These are phyloP conservation scores for Chloroceryle aenea DNA, from an alignment of 2,113 vertebrate genomes.

Conservation along the genomic window DNA sequence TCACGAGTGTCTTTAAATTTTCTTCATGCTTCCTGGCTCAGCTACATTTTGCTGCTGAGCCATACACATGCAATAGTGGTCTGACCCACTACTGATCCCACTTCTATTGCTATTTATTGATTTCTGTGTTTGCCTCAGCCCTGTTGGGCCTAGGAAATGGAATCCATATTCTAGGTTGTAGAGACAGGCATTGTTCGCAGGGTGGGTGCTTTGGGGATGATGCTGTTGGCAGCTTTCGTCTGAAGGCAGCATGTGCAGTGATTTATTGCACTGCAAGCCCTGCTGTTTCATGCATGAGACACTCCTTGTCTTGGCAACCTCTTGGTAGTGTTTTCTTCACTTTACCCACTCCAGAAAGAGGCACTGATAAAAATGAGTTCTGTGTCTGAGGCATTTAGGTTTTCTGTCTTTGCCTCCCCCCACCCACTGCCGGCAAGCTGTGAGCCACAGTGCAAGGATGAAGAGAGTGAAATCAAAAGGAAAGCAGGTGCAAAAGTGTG, in stretches of 20 bases:
- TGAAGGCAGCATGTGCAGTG: background rate
- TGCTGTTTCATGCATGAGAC: constrained; percentile 5
- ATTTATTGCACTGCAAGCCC: constrained; percentile 67
- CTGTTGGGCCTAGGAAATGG: background rate
- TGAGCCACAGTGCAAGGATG: background rate
- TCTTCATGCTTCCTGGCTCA: background rate
- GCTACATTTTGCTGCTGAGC: background rate
- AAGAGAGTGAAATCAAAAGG: background rate
- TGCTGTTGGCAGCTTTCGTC: background rate
- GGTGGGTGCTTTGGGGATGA: background rate
- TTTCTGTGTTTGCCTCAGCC: background rate
- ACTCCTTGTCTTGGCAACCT: background rate
- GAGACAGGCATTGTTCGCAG: background rate
- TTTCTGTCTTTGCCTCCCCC: background rate
- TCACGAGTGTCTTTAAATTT: background rate
- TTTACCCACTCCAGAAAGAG: background rate
- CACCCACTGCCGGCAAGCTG: too few relatives aligned
- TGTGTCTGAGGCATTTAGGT: background rate
- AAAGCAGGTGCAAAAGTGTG: background rate
- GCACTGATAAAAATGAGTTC: background rate
- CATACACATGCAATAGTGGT: accelerated
- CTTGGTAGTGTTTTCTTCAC: background rate
- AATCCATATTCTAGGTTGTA: background rate
- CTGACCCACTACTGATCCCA: background rate
- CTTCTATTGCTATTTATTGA: background rate